Base-by-base conservation (phyloP, 2,888 invertebrate genomes). In the Drosophila yooni region DNA sequence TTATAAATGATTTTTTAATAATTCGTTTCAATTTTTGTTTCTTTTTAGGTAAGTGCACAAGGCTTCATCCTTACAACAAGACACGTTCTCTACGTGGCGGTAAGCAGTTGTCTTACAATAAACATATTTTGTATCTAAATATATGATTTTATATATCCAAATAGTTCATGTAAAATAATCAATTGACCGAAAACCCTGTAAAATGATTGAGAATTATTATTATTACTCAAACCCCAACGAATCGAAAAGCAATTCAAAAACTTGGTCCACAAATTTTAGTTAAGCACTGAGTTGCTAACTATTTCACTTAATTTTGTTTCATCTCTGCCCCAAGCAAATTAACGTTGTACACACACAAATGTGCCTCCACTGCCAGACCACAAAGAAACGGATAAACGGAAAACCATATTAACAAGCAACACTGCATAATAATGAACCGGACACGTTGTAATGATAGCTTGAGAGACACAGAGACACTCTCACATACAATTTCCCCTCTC, bases 11-110 rank as follows among this genome's bases (percentile, higher is more conserved):
- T 57, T 34, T 67, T n/a, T 25, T 21, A 68, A 33, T 81, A 63
- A 81, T 69, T 61, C 25, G 29, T 43, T 8, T 52, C 15, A 25
- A 48, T 70, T 69, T 46, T 50, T 71, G 53, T 83, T 56, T 86
- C 75, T 48, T 91, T 91, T 61, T 76, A 91, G 92, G 91, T 91
- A 91, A 91, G 91, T 91, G 78, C 79, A 78, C 89, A 82, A 81
- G 84, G 82, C 74, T 76, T 75, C 79, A 80, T 79, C 79, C 81
- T 81, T 76, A 73, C 89, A 43, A 59, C 83, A 77, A 67, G 68
- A 82, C 86, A 88, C 83, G 78, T 88, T 70, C 71, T 66, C 50
- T 76, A 76, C 79, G 82, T 86, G 87, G 69, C 78, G 87, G 87
- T 89, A 86, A 86, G 89, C 87, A 78, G 70, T 66, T 82, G 75